A percentile compares a stretch with the other conserved stretches of the same genome.
phyloP scores from a whole-genome alignment of 2,888 invertebrate species.

The Apomyelois bistriatella region DNA sequence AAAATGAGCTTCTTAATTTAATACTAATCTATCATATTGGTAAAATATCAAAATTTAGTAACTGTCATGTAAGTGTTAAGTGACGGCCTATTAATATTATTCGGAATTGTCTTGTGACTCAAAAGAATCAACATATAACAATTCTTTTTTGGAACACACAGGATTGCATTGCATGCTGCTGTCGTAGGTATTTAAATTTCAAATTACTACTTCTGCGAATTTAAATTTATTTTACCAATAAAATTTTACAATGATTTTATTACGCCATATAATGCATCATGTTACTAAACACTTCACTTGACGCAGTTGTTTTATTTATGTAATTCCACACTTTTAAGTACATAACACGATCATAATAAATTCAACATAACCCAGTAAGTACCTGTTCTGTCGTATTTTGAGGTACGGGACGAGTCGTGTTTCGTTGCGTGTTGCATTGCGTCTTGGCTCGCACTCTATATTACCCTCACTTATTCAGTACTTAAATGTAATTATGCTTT shows the following conservation, averaged over 20 bases:
- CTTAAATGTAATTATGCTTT: not conserved
- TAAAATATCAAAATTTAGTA: slow-evolving; percentile 9
- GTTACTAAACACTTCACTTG: not conserved
- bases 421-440: slow-evolving; percentile 11
- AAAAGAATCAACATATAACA: slow-evolving; percentile 6
- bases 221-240: not conserved
- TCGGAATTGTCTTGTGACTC: slow-evolving; percentile 1
- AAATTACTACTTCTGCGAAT: not conserved
- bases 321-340: not conserved
- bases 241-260: not conserved
- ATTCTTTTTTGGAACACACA: not conserved
- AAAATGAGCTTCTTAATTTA: slow-evolving; percentile 35
- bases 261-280: not conserved
- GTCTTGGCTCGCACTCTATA: not conserved
- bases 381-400: not conserved
- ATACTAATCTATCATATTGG: slow-evolving; percentile 12
- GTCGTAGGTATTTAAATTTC: not conserved
- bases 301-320: no score
- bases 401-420: not conserved
- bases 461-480: not conserved
- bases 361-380: no score
- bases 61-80: slow-evolving; percentile 21
- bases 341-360: no score
- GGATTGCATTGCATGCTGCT: slow-evolving; percentile 13
- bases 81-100: slow-evolving; percentile 27